A percentile compares a stretch with the other conserved stretches of the same genome.
Evolutionary conservation across 1,140 invertebrate genomes (phyloP).

Genomic region (Protaetia brevitarsis): DNA sequence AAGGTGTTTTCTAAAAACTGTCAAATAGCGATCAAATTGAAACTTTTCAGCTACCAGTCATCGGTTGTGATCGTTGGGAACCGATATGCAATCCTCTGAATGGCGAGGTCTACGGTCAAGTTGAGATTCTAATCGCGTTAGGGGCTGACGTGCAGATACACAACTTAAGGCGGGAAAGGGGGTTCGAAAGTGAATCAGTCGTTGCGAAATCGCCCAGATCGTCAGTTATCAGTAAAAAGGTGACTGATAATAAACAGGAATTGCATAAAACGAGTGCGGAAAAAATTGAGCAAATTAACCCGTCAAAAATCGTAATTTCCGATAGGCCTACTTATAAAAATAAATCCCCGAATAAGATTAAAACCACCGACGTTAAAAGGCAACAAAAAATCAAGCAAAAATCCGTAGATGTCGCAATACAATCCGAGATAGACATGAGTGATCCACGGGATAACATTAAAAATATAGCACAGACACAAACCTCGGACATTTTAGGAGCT

Average conservation of each 20-base stretch:
- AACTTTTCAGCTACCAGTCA: constrained; percentile 54
- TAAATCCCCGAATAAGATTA: no score
- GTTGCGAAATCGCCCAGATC: constrained; percentile 11
- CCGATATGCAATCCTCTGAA: constrained; percentile 51
- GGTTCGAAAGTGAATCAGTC: constrained; percentile 28
- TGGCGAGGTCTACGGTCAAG: constrained; percentile 51
- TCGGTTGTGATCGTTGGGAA: constrained; percentile 60
- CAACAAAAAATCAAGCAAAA: constrained; percentile 16
- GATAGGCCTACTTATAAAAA: no score
- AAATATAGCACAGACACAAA: not conserved
- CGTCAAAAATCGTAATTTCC: not conserved
- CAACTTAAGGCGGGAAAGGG: constrained; percentile 54
- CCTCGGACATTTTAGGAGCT: constrained; percentile 28
- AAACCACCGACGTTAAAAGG: not conserved
- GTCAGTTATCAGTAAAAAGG: not conserved
- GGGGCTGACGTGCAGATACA: constrained; percentile 60
- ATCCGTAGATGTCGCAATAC: constrained; percentile 20
- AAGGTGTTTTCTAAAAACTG: no score
- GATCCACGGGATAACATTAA: not conserved
- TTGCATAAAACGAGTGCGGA: no score
- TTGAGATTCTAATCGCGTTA: constrained; percentile 57
- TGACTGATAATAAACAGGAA: not conserved
- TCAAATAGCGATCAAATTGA: no score
- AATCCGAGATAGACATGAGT: constrained; percentile 19
- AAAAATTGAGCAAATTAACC: no score